Conservation (phyloP, 2,888 invertebrate species). For the Nymphalis c-album region DNA sequence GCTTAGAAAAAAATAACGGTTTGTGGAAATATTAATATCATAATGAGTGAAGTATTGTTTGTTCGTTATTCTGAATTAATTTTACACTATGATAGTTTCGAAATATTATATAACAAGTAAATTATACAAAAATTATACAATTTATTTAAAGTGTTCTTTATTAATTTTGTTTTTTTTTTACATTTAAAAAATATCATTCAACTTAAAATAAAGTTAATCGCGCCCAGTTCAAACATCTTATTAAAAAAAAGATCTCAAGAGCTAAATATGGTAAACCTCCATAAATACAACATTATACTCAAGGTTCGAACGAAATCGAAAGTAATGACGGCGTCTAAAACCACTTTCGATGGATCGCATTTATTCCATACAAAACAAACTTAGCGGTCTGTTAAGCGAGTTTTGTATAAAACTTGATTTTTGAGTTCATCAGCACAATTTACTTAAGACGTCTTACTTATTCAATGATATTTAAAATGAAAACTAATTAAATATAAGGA, state of each 20-base stretch:
- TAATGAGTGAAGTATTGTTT: too few species aligned
- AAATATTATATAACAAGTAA: too few species aligned
- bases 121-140: too few species aligned
- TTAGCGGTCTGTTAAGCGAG: slow-evolving; percentile 36
- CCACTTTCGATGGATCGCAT: slow-evolving; percentile 44
- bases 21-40: too few species aligned
- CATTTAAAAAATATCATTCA: not conserved
- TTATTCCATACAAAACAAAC: slow-evolving; percentile 29
- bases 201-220: not conserved
- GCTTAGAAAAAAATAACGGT: too few species aligned
- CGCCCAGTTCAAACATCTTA: not conserved
- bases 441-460: slow-evolving; percentile 22
- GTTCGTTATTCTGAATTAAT: too few species aligned
- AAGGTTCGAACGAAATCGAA: slow-evolving; percentile 42
- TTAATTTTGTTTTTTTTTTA: too few species aligned
- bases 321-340: slow-evolving; percentile 39
- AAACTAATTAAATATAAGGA: not conserved
- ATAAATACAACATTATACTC: slow-evolving; percentile 34
- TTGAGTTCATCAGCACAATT: slow-evolving; percentile 28
- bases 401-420: slow-evolving; percentile 39
- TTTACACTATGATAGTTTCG: too few species aligned
- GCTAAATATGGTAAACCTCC: slow-evolving; percentile 13
- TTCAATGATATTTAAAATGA: slow-evolving; percentile 11
- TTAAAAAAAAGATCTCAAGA: not conserved
- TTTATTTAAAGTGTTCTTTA: too few species aligned